A percentile compares a stretch with the other conserved stretches of the same genome.
These are phyloP conservation scores for Blera fallax DNA, from an alignment of 2,888 invertebrate species.

Conservation along the genomic window DNA sequence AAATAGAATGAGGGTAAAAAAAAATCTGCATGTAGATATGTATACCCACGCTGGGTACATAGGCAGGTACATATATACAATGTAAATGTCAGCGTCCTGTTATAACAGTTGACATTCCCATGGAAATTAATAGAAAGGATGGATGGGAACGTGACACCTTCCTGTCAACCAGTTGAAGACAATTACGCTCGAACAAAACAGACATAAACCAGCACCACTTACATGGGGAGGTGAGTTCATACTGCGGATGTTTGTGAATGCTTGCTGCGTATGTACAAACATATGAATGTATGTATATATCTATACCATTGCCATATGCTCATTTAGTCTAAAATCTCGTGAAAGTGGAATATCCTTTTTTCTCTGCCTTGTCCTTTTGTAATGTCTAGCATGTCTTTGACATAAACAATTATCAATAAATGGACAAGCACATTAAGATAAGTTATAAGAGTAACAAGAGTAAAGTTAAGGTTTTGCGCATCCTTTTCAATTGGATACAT, in stretches of 20 bases:
- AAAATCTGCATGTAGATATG: conserved; percentile 1
- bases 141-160: conserved; percentile 69
- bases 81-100: conserved; percentile 66
- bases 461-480: too few species aligned
- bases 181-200: conserved; percentile 60
- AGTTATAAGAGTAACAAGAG: not conserved
- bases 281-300: conserved; percentile 14
- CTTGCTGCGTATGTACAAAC: too few species aligned
- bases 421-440: conserved; percentile 28
- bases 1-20: conserved; percentile 36
- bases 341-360: conserved; percentile 56
- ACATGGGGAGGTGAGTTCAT: not conserved
- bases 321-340: conserved; percentile 46
- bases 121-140: conserved; percentile 63
- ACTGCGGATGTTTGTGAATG: conserved; percentile 6
- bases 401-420: conserved; percentile 28
- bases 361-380: conserved; percentile 37
- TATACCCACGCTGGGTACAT: not conserved
- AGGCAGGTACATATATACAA: conserved; percentile 54
- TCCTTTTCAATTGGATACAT: too few species aligned
- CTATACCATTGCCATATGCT: conserved; percentile 33
- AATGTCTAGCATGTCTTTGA: conserved; percentile 36
- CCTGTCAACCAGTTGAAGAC: conserved; percentile 71
- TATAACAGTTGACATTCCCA: conserved; percentile 65
- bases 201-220: conserved; percentile 29